Base-by-base conservation (phyloP, 2,113 vertebrate species). In the Dasyornis broadbenti region DNA sequence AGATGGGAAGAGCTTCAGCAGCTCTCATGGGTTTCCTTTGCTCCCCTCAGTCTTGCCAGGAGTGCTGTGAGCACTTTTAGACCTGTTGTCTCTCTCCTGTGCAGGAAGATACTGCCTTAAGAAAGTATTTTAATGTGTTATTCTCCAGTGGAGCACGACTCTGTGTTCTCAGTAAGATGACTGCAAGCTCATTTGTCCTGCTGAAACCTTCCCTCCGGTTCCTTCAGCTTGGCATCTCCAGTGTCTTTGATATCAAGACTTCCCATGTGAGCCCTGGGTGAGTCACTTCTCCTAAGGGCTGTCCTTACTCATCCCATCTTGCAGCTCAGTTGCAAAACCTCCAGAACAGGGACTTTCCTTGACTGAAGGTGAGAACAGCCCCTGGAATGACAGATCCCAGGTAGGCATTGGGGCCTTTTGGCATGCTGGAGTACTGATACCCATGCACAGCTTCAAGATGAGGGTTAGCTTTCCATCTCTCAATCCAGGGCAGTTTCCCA, bases 321-420 rank as follows among this genome's bases (percentile, higher is more conserved):
- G 45, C 59, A 49, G 44, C 39, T 79, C 47, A 69, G 30, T 60
- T 44, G 27, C 68, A 80, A 57, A 82, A 56, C 56, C 47, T 81
- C 18, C 35, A 88, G 68, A 35, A 42, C 53, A 59, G 13, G 27
- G 44, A 33, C 59, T 39, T 37, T 49, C n/a, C 45, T 82, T 90
- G 65, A 8, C 59, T 83, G 45, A 78, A 78, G 49, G 40, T 86
- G 65, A 73, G 21, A 35, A 49, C 50, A 81, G 11, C 23, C 13
- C 20, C 57, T 54, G 24, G 64, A 86, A n/a, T 40, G 76, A 22
- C 24, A 50, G 33, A 13, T 79, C 35, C 19, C 28, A 65, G 30
- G 24, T 39, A 30, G 37, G 16, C 0, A 0, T 0, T 57, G 40
- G 45, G 26, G 24, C 30, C 42, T 68, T 45, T 45, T 79, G 53